Conservation (phyloP, 2,797 vertebrate genomes). For the Parotocinclus haroldoi region DNA sequence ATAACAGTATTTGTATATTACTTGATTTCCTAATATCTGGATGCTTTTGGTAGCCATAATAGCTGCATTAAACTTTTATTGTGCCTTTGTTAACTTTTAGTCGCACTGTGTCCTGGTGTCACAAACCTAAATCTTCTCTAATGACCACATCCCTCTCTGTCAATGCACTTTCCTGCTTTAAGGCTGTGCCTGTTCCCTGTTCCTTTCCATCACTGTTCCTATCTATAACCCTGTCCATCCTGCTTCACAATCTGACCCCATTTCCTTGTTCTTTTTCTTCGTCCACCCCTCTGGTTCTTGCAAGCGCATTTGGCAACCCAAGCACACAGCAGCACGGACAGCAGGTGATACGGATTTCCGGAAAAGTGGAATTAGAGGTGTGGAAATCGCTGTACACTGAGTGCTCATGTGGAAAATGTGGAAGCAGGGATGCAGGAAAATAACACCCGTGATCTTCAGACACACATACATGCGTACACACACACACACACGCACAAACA, state of each 20-base stretch:
- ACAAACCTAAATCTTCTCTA: conserved; percentile 18
- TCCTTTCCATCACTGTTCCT: conserved; percentile 28
- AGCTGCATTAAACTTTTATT: background rate
- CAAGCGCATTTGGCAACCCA: conserved; percentile 39
- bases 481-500: too few relatives aligned
- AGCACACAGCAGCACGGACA: conserved; percentile 48
- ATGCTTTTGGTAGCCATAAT: too few relatives aligned
- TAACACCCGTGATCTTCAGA: conserved; percentile 19
- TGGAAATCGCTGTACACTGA: conserved; percentile 39
- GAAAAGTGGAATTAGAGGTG: conserved; percentile 52
- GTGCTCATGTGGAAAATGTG: conserved; percentile 48
- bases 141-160: conserved; percentile 24
- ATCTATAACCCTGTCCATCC: conserved; percentile 32
- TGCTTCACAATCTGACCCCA: conserved; percentile 31
- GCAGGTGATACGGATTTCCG: conserved; percentile 55
- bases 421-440: conserved; percentile 34
- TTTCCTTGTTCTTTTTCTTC: conserved; percentile 16
- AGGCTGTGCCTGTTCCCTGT: conserved; percentile 11
- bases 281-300: conserved; percentile 34
- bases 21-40: too few relatives aligned
- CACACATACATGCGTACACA: conserved; percentile 9
- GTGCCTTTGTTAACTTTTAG: background rate
- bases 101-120: background rate
- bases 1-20: too few relatives aligned
- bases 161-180: conserved; percentile 22